Evolutionary conservation across 2,888 invertebrate species (phyloP).

Genomic region (Orchestes rusci): DNA sequence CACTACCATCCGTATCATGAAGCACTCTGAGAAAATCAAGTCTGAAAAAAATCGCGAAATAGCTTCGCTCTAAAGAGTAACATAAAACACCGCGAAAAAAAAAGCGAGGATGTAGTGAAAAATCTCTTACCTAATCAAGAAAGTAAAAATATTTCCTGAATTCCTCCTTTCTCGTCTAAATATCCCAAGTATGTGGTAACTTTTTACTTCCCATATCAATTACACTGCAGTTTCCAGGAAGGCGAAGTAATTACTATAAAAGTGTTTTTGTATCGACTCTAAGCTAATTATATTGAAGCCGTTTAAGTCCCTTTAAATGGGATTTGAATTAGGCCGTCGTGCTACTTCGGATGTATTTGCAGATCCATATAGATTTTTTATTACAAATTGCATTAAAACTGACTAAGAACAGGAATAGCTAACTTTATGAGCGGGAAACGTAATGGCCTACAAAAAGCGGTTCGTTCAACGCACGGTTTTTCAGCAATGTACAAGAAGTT

Average conservation of each 20-base stretch:
- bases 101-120: conserved; percentile 1
- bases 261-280: conserved; percentile 20
- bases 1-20: too few species aligned
- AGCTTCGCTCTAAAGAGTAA: too few species aligned
- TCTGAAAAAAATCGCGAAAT: too few species aligned
- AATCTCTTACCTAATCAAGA: conserved; percentile 12
- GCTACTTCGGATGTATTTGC: too few species aligned
- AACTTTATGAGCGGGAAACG: too few species aligned
- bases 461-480: too few species aligned
- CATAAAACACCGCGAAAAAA: conserved; percentile 2
- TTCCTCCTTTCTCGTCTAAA: conserved; percentile 9
- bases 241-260: conserved; percentile 17
- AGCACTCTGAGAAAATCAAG: too few species aligned
- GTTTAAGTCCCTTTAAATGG: conserved; percentile 19
- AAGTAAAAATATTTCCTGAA: conserved; percentile 11
- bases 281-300: conserved; percentile 23
- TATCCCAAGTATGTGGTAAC: conserved; percentile 15
- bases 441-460: too few species aligned
- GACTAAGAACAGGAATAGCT: too few species aligned
- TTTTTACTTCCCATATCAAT: conserved; percentile 21
- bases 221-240: conserved; percentile 17
- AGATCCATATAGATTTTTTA: too few species aligned
- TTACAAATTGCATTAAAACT: too few species aligned
- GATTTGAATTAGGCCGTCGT: conserved; percentile 23
- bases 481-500: too few species aligned